Base-by-base conservation (phyloP, 2,797 vertebrate species). In the Schizopygopsis pylzovi region DNA sequence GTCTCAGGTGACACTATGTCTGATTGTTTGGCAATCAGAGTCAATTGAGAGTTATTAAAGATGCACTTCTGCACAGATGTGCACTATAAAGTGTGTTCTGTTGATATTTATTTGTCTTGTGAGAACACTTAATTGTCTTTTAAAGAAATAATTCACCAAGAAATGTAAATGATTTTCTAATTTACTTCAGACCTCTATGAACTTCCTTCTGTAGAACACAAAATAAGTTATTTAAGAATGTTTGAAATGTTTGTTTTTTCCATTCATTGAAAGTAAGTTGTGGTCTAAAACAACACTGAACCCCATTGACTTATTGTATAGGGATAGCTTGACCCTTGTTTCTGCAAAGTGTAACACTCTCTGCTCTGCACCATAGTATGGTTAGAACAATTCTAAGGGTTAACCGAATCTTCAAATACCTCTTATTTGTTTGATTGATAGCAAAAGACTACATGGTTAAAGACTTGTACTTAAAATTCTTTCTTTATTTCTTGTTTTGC, bases 41-140 rank as follows among this genome's bases (percentile, higher is more conserved):
- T 59, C 45, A 54, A 45, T 25, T 61, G 20, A 61, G 49, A 6
- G 15, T 28, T n/a, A 47, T 33, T 22, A 20, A 13, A 28, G 22
- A 20, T 80, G n/a, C 11, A 33, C 22, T 77, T 77, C 22, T 78
- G 25, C 28, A 54, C 73, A 37, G 73, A 76, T 54, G 47, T 54
- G 33, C 33, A 56, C 11, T 77, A 15, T 77, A 16, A 59, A 56
- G 20, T 80, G 49, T 56, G 28, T 37, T 22, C 10, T 37, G 8
- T 39, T 13, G 54, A 79, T 25, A 43, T n/a, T 9, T 33, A 33
- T 52, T 56, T 28, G 43, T 47, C 25, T 47, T 18, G 22, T 72
- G 72, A 37, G 47, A 76, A 37, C 25, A 54, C 65, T 39, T 22
- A n/a, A 77, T 39, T 77, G 33, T 3, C 33, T 56, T 56, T 77